A percentile compares a stretch with the other conserved stretches of the same genome.
phyloP scores from a whole-genome alignment of 2,113 vertebrate genomes.

The Prunella fulvescens region DNA sequence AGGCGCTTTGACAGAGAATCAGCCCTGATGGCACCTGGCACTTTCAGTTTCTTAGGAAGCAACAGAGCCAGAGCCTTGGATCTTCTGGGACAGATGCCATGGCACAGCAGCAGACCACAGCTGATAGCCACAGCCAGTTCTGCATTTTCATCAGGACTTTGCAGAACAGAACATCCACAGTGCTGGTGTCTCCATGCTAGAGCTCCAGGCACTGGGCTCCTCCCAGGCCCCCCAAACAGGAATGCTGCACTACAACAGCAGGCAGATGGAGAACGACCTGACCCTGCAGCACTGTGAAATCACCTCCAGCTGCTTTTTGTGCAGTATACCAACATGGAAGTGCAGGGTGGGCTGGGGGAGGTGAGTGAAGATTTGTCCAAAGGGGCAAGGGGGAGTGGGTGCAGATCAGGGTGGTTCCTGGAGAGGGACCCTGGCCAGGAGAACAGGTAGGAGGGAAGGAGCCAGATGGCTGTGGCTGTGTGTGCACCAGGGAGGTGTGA shows the following conservation, averaged over 20 bases:
- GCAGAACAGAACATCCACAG: accelerated
- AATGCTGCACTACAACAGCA: accelerated
- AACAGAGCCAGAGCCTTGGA: accelerated
- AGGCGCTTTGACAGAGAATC: accelerated
- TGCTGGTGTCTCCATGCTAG: accelerated
- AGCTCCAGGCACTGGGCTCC: not conserved
- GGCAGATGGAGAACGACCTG: accelerated
- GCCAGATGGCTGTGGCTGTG: not conserved
- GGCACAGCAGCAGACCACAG: accelerated
- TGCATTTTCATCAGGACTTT: accelerated
- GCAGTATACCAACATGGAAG: accelerated
- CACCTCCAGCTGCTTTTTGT: not conserved
- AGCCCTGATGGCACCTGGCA: accelerated
- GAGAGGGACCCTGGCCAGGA: not conserved
- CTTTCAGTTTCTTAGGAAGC: not conserved
- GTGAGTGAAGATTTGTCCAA: not conserved
- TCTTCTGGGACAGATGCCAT: too few species aligned
- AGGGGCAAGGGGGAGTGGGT: not conserved
- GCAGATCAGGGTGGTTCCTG: accelerated
- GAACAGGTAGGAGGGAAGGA: not conserved
- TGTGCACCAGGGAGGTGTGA: not conserved
- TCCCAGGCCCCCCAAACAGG: accelerated
- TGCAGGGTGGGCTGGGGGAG: not conserved
- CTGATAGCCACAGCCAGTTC: accelerated
- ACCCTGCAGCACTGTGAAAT: not conserved